phyloP scores from a whole-genome alignment of 2,888 invertebrate genomes.

The Cephus pygmeus region DNA sequence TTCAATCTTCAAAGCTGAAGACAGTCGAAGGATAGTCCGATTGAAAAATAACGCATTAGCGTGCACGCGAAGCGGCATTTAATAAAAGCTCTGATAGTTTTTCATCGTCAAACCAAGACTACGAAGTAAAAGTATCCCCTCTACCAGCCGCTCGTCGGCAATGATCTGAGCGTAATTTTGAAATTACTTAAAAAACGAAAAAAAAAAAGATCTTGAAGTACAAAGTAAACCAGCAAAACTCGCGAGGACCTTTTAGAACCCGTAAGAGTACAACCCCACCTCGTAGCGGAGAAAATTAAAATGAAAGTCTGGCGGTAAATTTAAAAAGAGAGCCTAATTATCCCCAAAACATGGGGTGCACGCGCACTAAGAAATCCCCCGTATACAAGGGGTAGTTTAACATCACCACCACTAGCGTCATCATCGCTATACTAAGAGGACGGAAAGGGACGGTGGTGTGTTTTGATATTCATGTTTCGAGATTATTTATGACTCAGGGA shows the following conservation, averaged over 20 bases:
- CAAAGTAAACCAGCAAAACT: no score
- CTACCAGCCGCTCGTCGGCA: no score
- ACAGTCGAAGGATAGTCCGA: slow-evolving; percentile 6
- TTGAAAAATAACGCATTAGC: slow-evolving; percentile 1
- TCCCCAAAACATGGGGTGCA: slow-evolving; percentile 26
- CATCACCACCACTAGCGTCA: slow-evolving; percentile 8
- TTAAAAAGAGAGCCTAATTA: slow-evolving; percentile 36
- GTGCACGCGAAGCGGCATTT: no score
- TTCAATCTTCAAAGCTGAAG: no score
- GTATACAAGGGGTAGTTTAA: slow-evolving; percentile 2
- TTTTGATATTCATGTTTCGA: slow-evolving; percentile 55
- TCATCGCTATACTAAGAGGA: slow-evolving; percentile 23
- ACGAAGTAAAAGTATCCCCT: no score
- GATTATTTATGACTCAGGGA: slow-evolving; percentile 55
- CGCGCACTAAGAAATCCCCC: neutral
- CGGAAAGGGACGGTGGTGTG: slow-evolving; percentile 27
- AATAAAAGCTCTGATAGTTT: no score
- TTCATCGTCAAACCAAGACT: no score
- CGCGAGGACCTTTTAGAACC: no score
- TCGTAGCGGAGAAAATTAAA: slow-evolving; percentile 30
- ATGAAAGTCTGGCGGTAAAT: slow-evolving; percentile 32
- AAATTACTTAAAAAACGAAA: neutral
- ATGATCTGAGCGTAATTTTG: neutral
- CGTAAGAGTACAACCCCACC: slow-evolving; percentile 2
- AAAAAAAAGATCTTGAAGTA: neutral